Conservation (phyloP, 92 coral and sea anemone genomes). For the Siderastrea radians region DNA sequence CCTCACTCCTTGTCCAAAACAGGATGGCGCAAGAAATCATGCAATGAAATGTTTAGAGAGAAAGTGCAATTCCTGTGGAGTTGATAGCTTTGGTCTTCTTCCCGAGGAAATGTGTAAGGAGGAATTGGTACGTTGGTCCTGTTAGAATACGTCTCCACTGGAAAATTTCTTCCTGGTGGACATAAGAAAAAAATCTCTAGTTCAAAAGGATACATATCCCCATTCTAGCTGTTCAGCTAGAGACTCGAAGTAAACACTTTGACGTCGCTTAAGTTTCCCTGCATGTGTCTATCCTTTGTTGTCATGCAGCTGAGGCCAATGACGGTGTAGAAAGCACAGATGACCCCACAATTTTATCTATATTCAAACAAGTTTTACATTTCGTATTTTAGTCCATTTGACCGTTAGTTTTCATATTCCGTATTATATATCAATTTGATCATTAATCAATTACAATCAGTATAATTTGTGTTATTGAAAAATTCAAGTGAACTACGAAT, state of each 20-base stretch:
- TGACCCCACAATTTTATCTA: slow-evolving; percentile 42
- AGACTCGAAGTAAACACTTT: slow-evolving; percentile 47
- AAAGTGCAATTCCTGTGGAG: slow-evolving; percentile 29
- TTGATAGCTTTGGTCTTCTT: background rate
- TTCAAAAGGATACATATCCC: slow-evolving; percentile 55
- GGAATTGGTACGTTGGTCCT: slow-evolving; percentile 24
- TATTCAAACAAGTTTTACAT: too few species aligned
- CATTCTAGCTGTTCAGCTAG: slow-evolving; percentile 63
- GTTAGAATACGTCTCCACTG: slow-evolving; percentile 40
- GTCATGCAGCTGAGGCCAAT: slow-evolving; percentile 31
- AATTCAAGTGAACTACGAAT: too few species aligned
- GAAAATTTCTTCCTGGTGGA: background rate
- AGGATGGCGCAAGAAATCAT: slow-evolving; percentile 46
- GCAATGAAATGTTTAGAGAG: slow-evolving; percentile 17
- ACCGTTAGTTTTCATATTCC: too few species aligned
- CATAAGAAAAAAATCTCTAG: slow-evolving; percentile 53
- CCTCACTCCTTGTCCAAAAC: slow-evolving; percentile 51
- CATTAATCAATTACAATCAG: too few species aligned
- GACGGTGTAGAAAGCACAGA: slow-evolving; percentile 55
- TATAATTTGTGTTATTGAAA: too few species aligned
- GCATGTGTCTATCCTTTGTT: slow-evolving; percentile 36
- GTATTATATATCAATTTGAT: too few species aligned
- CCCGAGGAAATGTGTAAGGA: slow-evolving; percentile 45
- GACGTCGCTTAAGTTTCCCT: slow-evolving; percentile 61
- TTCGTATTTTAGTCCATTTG: too few species aligned